Conservation (phyloP, 1,140 invertebrate species). For the Trachymyrmex cornetzi region DNA sequence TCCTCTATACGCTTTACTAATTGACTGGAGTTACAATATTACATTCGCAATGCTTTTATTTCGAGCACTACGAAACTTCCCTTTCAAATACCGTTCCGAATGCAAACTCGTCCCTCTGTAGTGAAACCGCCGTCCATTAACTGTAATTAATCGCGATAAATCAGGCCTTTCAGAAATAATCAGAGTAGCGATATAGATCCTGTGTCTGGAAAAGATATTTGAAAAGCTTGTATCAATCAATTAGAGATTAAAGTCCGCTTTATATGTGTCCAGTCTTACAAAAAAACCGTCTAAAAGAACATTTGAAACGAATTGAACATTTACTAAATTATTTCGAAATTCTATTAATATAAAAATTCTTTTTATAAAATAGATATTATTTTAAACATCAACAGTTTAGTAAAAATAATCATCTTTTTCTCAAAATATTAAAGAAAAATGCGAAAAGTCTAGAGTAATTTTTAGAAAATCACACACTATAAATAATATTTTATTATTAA, state of each 20-base stretch:
- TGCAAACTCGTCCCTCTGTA: constrained; percentile 13
- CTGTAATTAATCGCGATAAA: constrained; percentile 63
- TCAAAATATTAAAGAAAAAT: not conserved
- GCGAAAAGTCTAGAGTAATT: not conserved
- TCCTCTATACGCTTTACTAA: not conserved
- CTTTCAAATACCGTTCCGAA: not conserved
- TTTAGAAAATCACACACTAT: not conserved
- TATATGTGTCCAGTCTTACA: not conserved
- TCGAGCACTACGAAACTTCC: not conserved
- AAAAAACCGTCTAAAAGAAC: not conserved
- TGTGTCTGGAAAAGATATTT: not conserved
- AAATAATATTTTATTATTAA: not conserved
- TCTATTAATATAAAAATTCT: not conserved
- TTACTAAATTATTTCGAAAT: not conserved
- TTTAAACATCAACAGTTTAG: not conserved
- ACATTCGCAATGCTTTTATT: constrained; percentile 11
- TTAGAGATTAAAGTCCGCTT: not conserved
- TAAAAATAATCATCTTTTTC: not conserved
- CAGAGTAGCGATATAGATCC: not conserved
- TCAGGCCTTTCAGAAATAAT: constrained; percentile 10
- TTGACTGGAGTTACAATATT: not conserved
- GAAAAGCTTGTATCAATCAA: not conserved
- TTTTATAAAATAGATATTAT: not conserved
- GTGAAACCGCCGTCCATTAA: constrained; percentile 40
- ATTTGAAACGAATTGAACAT: not conserved